Base-by-base conservation (phyloP, 2,113 vertebrate genomes). In the Chamaetylas fuelleborni region DNA sequence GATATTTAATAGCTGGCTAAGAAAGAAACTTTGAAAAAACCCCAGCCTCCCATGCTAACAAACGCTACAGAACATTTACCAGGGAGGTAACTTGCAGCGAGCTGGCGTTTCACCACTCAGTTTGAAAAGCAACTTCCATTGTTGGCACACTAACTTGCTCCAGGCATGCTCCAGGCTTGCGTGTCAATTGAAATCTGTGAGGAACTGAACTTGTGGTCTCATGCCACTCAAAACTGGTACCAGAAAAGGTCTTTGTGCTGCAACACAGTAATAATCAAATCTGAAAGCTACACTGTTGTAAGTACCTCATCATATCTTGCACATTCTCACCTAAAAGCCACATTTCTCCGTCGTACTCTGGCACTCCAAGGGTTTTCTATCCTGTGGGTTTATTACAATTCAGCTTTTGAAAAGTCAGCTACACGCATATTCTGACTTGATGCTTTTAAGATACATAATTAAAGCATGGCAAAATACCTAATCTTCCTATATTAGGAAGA, bases 201-300 rank as follows among this genome's bases (percentile, higher is more conserved):
- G 88, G 92, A 96, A 78, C n/a, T 95, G 81, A 96, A 94, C 72
- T 86, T 92, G 66, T 48, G 36, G 23, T 93, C 72, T 93, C 60
- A 66, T 56, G 71, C 72, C 88, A 92, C 67, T 89, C 61, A 95
- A 88, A 90, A 81, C 17, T 17, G 22, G 24, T 40, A 82, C 19
- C 43, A 74, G 83, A 79, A 92, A 95, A 72, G 40, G 51, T 79
- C 82, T 97, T 92, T 74, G 73, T 91, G 62, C 47, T 92, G 82
- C n/a, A 88, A 78, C 77, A 92, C 19, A 86, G 71, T 48, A 91
- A 92, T 83, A 96, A 53, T 92, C 36, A 83, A 67, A 89, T 58
- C 47, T 92, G 71, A 88, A 97, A 86, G 9, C 23, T 56, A 71
- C 19, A 5, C 28, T 70, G 19, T 40, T 84, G 92, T 92, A 85